Base-by-base conservation (phyloP, 2,797 vertebrate species). In the Eptatretus atami region DNA sequence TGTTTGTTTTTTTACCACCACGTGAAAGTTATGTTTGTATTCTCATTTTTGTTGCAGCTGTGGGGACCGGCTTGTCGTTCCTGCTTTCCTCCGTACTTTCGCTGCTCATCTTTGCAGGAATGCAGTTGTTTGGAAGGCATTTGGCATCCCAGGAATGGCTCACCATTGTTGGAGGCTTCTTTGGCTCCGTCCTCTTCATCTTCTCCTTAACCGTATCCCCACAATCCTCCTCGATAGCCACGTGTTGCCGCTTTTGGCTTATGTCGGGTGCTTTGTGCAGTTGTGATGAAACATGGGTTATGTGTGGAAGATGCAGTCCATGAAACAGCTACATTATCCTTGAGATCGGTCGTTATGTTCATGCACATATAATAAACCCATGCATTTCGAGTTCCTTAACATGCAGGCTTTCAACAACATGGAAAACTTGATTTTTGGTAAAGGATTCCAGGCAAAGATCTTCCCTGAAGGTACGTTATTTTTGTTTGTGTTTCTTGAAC, bases 111-210 rank as follows among this genome's bases (percentile, higher is more conserved):
- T 95, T 95, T 67, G 84, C 88, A 1, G 88, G 86, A 55, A 95
- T 95, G 88, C 87, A 95, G 81, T 92, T 88, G 83, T 93, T 88
- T 73, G 92, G 84, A 69, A 79, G 80, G 66, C 87, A 94, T 70
- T 72, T 95, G 65, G 83, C 80, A 13, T 93, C 87, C 65, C 81
- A 80, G 0, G 85, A 95, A 76, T 93, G 83, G 86, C 77, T 92
- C 63, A 94, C 87, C 66, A 88, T 95, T 75, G 75, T 93, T 68
- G 87, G 87, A 3, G 86, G 88, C 3, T 81, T 94, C 68, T 74
- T 95, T 63, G 87, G 87, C 64, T 88, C 87, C 0, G 75, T 81
- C 9, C 81, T 93, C 64, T 94, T 95, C 71, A 72, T 93, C 73
- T 88, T 86, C 73, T 88, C 84, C 19, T 81, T 95, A 66, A 94